Percentiles rank a stretch among this genome's conserved stretches.
These are phyloP conservation scores for Corythaeola cristata DNA, from an alignment of 2,113 vertebrate genomes.

Conservation along the genomic window DNA sequence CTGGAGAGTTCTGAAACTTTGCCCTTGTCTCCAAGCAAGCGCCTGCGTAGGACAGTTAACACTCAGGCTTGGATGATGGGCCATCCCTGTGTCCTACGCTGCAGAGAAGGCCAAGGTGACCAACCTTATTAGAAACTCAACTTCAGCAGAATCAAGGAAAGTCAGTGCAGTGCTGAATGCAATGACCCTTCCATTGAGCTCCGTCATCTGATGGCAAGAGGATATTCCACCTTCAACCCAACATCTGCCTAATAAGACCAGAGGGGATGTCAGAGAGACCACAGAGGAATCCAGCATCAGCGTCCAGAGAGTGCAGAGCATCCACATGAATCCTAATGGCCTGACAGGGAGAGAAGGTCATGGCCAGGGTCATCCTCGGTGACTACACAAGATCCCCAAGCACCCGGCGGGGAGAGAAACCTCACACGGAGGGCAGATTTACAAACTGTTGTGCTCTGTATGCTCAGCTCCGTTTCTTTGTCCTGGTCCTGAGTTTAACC, in stretches of 20 bases:
- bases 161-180: background rate
- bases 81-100: too few relatives aligned
- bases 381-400: rapidly evolving
- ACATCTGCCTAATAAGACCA: background rate
- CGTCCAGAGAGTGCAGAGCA: background rate
- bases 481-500: background rate
- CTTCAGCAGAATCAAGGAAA: background rate
- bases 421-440: background rate
- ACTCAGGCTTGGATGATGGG: background rate
- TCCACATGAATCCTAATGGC: background rate
- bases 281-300: background rate
- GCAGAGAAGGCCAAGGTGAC: background rate
- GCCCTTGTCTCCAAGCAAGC: background rate
- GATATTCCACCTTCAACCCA: background rate
- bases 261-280: background rate
- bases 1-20: background rate
- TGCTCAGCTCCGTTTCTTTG: background rate
- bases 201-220: rapidly evolving
- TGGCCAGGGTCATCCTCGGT: background rate
- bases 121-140: background rate
- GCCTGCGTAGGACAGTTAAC: background rate
- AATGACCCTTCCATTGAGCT: background rate
- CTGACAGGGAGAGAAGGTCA: background rate
- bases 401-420: rapidly evolving
- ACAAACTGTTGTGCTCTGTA: rapidly evolving